Conservation (phyloP, 2,113 vertebrate genomes). For the Athene noctua region DNA sequence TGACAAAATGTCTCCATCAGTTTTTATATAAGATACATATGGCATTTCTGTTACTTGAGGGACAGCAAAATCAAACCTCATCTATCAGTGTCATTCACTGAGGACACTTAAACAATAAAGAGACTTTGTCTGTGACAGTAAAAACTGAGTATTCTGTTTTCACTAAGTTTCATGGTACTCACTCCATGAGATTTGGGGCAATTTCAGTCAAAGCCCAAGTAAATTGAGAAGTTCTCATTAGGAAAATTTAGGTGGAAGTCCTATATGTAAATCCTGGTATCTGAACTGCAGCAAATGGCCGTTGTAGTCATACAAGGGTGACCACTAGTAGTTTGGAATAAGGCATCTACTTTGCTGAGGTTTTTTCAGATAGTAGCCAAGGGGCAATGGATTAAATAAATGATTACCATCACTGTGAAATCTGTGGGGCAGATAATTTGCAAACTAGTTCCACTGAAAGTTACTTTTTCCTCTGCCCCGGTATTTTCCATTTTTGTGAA, state of each 20-base stretch:
- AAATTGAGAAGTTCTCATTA: not conserved
- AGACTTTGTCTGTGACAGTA: conserved; percentile 50
- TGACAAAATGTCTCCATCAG: not conserved
- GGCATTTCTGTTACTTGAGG: conserved; percentile 50
- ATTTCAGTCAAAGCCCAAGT: conserved; percentile 5
- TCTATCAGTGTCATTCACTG: not conserved
- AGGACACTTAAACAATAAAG: conserved; percentile 36
- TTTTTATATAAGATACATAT: conserved; percentile 11
- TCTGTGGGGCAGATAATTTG: not conserved
- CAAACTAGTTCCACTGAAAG: not conserved
- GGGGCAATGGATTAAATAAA: not conserved
- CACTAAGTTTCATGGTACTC: conserved; percentile 29
- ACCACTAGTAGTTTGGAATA: not conserved
- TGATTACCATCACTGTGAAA: not conserved
- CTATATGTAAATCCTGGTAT: not conserved
- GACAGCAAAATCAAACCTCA: conserved; percentile 62
- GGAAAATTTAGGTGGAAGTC: not conserved
- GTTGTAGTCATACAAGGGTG: not conserved
- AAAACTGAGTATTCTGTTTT: conserved; percentile 54
- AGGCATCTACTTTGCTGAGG: not conserved
- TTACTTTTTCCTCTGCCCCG: not conserved
- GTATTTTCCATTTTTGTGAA: not conserved
- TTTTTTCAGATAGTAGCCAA: not conserved
- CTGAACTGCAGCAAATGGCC: not conserved
- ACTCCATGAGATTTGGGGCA: not conserved